Evolutionary conservation across 2,113 vertebrate genomes (phyloP), one percentile per base, ranked within the genome.

Genomic region (Hystrix brachyura): DNA sequence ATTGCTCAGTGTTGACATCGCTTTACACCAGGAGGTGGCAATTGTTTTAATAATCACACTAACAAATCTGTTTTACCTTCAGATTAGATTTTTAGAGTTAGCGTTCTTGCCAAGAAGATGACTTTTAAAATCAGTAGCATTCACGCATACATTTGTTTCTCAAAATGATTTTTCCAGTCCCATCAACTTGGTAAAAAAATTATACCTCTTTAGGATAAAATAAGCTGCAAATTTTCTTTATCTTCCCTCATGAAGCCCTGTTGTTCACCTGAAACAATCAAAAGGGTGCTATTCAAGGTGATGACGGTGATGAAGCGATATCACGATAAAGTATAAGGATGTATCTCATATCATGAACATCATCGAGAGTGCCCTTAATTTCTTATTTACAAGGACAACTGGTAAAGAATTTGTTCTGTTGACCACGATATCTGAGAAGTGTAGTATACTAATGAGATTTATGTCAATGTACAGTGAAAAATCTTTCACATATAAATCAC

Each of bases 1-100:
- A 97, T 94, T 97, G 94, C 96, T 98, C 96, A 76, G 96, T 98
- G 89, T 87, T 98, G 98, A 97, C 94, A 96, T 97, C 94, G 79
- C 81, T 97, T 97, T 97, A 92, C 88, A 96, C 97, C 95, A 98
- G 97, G 97, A 98, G 96, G 96, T 97, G 98, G 97, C 97, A 97
- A 98, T 98, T 98, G 97, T 98, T 98, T 98, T 98, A 97, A 98
- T 98, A 97, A 98, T 98, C 97, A 93, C 93, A 90, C 91, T 95
- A 96, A 94, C 97, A 95, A 98, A 95, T 97, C 95, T 97, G 95
- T 92, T 98, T 97, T 97, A 96, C 97, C 95, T 98, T 90, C 97
- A 96, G 85, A 96, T 90, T 57, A 87, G 94, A 98, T 87, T 96
- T 64, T 96, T 88, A 55, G 48, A 98, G 94, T 82, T 71, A 0